phyloP scores from a whole-genome alignment of 2,113 vertebrate genomes.

The Melanerpes aurifrons region DNA sequence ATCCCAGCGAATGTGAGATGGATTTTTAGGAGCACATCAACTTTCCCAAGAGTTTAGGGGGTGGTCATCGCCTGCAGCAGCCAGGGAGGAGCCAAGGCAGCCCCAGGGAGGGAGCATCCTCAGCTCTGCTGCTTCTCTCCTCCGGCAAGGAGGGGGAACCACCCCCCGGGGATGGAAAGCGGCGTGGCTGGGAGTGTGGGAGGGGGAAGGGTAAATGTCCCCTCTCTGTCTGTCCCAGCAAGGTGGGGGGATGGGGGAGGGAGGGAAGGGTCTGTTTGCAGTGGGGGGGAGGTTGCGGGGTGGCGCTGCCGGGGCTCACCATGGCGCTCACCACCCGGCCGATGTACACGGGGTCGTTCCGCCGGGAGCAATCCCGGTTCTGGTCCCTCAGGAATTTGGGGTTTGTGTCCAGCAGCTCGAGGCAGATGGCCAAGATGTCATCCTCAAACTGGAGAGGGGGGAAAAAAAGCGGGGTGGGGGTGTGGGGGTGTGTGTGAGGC shows the following conservation, averaged over 20 bases:
- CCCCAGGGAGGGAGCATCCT: neutral
- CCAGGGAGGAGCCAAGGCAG: neutral
- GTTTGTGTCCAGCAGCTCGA: conserved; percentile 84
- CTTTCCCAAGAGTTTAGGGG: neutral
- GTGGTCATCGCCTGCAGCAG: neutral
- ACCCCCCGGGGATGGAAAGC: neutral
- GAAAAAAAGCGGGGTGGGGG: neutral
- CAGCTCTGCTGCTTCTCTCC: neutral
- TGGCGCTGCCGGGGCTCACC: conserved; percentile 73
- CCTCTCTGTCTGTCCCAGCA: neutral
- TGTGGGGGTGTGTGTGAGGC: neutral
- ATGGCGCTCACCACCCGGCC: conserved; percentile 88
- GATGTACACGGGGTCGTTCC: conserved; percentile 81
- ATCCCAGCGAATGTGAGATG: neutral
- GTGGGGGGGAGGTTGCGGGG: neutral
- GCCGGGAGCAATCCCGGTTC: conserved; percentile 77
- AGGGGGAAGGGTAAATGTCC: neutral
- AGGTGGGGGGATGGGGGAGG: neutral
- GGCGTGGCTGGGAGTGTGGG: neutral
- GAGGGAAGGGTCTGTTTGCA: neutral
- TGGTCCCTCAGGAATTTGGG: conserved; percentile 83
- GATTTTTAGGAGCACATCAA: neutral
- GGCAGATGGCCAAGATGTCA: conserved; percentile 82
- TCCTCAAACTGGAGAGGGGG: conserved; percentile 81
- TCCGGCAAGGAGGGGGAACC: neutral